Base-by-base conservation (phyloP, 1,140 invertebrate genomes). In the Bombus ignitus region DNA sequence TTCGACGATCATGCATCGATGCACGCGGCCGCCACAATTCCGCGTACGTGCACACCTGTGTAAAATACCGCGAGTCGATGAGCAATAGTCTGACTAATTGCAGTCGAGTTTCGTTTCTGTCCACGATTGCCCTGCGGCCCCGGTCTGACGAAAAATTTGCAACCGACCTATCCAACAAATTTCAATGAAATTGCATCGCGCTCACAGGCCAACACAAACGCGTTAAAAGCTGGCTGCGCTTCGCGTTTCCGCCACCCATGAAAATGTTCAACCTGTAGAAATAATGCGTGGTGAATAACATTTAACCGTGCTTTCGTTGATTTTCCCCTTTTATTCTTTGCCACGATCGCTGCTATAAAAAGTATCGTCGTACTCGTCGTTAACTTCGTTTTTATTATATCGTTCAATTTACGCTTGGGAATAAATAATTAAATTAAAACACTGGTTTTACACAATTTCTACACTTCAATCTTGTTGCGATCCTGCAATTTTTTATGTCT, bases 31-130 rank as follows among this genome's bases (percentile, higher is more conserved):
- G 75, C 44, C 32, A 74, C 53, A 57, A 75, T 79, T 80, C 77
- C 71, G 76, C 82, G 59, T 68, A 28, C 66, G 57, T 59, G 74
- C 81, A 80, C 85, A 42, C 74, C 66, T 39, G 72, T 37, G 77
- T 83, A 65, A 89, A 89, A 86, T 86, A 62, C 87, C 83, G 62
- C 83, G 83, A 72, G 79, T 83, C 78, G 80, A 89, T 88, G 83
- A 86, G 81, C 68, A 62, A 80, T 65, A 15, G 32, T 25, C 76
- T 47, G 74, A 81, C 62, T 89, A 89, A 89, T 89, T 89, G 83
- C 65, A 32, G 71, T 66, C 75, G 75, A 37, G 53, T 9, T 22
- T 35, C 35, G 35, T n/a, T 70, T 37, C n/a, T 35, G 39, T 9
- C 66, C 75, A 28, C 53, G 47, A n/a, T n/a, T 22, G 47, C 47